A percentile compares a stretch with the other conserved stretches of the same genome.
Conservation (phyloP, 2,113 vertebrate genomes). For the Pseudopodoces humilis region DNA sequence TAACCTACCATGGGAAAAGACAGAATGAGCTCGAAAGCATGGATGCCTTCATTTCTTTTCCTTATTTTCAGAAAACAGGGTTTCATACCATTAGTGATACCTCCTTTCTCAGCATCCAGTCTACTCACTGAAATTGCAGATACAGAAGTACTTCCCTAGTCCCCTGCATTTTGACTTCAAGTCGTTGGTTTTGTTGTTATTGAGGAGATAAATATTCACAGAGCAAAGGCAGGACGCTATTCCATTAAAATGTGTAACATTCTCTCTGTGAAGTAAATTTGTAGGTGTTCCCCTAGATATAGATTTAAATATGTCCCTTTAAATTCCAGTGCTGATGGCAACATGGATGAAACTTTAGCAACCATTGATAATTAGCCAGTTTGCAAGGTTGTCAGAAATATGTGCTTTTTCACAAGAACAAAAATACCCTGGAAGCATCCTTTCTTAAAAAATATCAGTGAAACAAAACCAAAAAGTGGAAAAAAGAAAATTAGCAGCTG, state of each 20-base stretch:
- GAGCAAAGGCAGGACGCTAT: not conserved
- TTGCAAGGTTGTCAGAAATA: not conserved
- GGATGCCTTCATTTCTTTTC: not conserved
- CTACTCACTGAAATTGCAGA: not conserved
- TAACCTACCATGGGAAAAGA: not conserved
- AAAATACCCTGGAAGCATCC: not conserved
- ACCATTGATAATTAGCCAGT: constrained; percentile 24
- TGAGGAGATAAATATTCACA: not conserved
- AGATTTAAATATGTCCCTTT: not conserved
- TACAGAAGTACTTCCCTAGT: not conserved
- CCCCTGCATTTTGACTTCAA: not conserved
- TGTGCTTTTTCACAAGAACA: not conserved
- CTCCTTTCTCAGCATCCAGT: not conserved
- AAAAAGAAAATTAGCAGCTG: constrained; percentile 48
- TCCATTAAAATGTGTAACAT: not conserved
- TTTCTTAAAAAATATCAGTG: constrained; percentile 50
- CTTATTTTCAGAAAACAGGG: not conserved
- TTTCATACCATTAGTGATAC: not conserved
- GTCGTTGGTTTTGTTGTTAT: not conserved
- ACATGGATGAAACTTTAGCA: constrained; percentile 12
- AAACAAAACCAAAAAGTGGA: constrained; percentile 37
- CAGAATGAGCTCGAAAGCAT: not conserved
- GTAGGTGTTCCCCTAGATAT: not conserved
- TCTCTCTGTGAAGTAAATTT: not conserved
- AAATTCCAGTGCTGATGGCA: not conserved